These are phyloP conservation scores for Andricus grossulariae DNA, from an alignment of 1,140 invertebrate species.

Conservation along the genomic window DNA sequence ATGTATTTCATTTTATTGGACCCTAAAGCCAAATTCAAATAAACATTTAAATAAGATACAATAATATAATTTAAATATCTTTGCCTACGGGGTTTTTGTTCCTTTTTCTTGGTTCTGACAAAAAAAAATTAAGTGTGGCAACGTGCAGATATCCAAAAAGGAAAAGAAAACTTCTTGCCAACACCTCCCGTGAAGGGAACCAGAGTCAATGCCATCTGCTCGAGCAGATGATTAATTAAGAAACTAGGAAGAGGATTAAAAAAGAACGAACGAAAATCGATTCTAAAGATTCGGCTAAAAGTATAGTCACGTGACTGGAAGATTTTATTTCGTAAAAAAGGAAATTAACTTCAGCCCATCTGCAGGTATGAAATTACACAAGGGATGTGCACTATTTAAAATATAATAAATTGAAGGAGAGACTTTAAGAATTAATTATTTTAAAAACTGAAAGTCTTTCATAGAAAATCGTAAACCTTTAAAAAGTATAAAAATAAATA, in stretches of 20 bases:
- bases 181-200: background rate
- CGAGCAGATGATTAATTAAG: conserved; percentile 20
- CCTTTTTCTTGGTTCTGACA: too few species aligned
- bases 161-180: background rate
- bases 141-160: background rate
- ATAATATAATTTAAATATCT: too few species aligned
- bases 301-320: background rate
- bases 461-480: background rate
- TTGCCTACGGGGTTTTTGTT: too few species aligned
- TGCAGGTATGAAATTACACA: background rate
- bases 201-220: conserved; percentile 5
- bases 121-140: background rate
- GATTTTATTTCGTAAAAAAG: background rate
- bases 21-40: too few species aligned
- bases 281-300: background rate
- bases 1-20: too few species aligned
- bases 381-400: background rate
- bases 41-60: too few species aligned
- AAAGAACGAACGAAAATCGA: conserved; percentile 13
- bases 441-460: background rate
- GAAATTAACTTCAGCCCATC: background rate
- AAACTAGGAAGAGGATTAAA: conserved; percentile 1
- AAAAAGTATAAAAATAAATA: background rate
- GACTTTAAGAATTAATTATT: background rate
- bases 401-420: background rate